Evolutionary conservation across 2,797 vertebrate genomes (phyloP).

Genomic region (Hybognathus amarus): DNA sequence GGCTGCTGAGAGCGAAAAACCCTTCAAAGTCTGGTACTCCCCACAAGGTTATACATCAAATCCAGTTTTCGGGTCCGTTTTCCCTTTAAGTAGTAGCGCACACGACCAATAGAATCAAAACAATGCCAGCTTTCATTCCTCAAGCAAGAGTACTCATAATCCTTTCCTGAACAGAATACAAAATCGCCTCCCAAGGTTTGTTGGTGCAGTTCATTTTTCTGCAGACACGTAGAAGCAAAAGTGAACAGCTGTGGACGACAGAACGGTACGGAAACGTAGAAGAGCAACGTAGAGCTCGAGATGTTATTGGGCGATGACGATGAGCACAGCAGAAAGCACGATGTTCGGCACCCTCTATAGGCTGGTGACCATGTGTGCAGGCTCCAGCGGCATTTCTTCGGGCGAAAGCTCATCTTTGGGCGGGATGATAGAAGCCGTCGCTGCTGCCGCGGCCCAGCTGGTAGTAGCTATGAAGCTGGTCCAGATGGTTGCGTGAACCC

Average conservation of each 20-base stretch:
- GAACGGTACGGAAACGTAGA: conserved; percentile 79
- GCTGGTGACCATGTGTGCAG: conserved; percentile 96
- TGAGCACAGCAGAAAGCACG: neutral
- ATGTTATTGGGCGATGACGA: conserved; percentile 32
- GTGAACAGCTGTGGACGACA: conserved; percentile 85
- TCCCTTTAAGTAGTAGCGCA: conserved; percentile 34
- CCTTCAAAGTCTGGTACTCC: conserved; percentile 3
- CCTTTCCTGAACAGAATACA: conserved; percentile 42
- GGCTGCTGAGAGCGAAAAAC: conserved; percentile 14
- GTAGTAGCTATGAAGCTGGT: conserved; percentile 96
- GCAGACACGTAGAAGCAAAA: conserved; percentile 70
- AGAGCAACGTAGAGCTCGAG: conserved; percentile 58
- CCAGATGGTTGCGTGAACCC: conserved; percentile 91
- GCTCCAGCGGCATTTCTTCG: conserved; percentile 85
- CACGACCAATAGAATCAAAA: conserved; percentile 26
- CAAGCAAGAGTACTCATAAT: conserved; percentile 22
- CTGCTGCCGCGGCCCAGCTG: conserved; percentile 96
- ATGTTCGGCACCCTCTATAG: conserved; percentile 83
- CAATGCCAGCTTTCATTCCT: conserved; percentile 4
- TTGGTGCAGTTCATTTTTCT: conserved; percentile 36
- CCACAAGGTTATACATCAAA: conserved; percentile 37
- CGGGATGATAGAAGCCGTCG: conserved; percentile 92
- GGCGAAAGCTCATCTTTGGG: conserved; percentile 89
- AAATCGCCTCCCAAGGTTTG: conserved; percentile 36
- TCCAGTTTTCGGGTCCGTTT: conserved; percentile 39